phyloP scores from a whole-genome alignment of 2,888 invertebrate species.

The Dolomedes plantarius region DNA sequence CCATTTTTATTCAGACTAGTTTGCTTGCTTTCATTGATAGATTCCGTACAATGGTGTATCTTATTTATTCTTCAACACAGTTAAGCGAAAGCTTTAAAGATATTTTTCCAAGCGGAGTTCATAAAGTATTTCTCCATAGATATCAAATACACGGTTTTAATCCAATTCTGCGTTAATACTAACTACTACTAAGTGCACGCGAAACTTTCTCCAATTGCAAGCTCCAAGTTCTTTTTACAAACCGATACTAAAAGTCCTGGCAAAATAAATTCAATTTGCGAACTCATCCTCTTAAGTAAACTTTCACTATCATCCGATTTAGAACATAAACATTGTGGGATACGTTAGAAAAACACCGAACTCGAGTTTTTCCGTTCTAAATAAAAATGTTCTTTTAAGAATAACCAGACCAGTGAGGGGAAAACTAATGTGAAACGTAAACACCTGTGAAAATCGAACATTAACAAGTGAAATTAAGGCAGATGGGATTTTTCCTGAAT shows the following conservation, averaged over 20 bases:
- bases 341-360: neutral
- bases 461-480: slow-evolving; percentile 69
- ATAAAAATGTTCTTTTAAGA: neutral
- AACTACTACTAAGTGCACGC: too few species aligned
- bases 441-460: slow-evolving; percentile 62
- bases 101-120: too few species aligned
- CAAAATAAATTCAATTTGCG: neutral
- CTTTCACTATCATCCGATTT: slow-evolving; percentile 23
- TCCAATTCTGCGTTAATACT: too few species aligned
- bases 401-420: slow-evolving; percentile 21
- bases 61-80: too few species aligned
- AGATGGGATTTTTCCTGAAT: slow-evolving; percentile 29
- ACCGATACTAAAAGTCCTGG: neutral
- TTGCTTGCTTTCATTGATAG: too few species aligned
- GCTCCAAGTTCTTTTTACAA: too few species aligned
- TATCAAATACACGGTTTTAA: too few species aligned
- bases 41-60: too few species aligned
- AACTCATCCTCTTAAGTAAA: slow-evolving; percentile 33
- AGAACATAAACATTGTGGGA: slow-evolving; percentile 7
- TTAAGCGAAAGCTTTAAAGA: too few species aligned
- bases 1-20: too few species aligned
- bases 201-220: too few species aligned
- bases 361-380: slow-evolving; percentile 18
- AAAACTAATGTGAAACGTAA: slow-evolving; percentile 56
- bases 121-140: too few species aligned